Evolutionary conservation across 2,797 vertebrate genomes (phyloP).

Genomic region (Oceanodroma leucorhoa): DNA sequence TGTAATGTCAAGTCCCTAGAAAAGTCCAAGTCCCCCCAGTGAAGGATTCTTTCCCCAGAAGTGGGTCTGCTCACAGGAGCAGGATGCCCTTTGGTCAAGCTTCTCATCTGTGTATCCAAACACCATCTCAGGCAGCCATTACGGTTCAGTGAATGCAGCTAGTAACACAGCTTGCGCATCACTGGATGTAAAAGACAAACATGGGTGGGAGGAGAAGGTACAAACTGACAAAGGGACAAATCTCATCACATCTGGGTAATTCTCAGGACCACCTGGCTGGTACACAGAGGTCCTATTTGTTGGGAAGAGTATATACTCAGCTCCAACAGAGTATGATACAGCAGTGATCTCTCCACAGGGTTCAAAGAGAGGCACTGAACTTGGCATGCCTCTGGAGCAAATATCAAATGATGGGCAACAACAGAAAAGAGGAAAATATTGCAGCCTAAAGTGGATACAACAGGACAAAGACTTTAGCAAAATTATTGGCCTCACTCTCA

Average conservation of each 20-base stretch:
- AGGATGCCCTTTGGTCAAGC: background rate
- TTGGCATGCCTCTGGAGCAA: background rate
- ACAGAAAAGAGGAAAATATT: background rate
- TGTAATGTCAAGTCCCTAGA: background rate
- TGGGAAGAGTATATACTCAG: background rate
- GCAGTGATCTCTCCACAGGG: background rate
- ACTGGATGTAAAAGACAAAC: background rate
- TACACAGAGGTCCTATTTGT: background rate
- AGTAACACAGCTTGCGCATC: background rate
- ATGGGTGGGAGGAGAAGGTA: background rate
- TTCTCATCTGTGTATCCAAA: background rate
- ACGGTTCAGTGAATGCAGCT: background rate
- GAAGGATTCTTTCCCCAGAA: background rate
- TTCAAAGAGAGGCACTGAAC: background rate
- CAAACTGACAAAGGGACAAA: background rate
- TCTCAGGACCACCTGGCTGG: background rate
- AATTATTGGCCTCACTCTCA: rapidly evolving
- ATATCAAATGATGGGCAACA: background rate
- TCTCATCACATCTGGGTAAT: background rate
- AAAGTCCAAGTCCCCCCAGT: background rate
- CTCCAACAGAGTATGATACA: background rate
- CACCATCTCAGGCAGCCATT: background rate
- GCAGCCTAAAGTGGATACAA: background rate
- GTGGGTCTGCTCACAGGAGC: background rate
- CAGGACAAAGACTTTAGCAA: background rate